Evolutionary conservation across 2,888 invertebrate genomes (phyloP).

Genomic region (Temnothorax ravouxi): DNA sequence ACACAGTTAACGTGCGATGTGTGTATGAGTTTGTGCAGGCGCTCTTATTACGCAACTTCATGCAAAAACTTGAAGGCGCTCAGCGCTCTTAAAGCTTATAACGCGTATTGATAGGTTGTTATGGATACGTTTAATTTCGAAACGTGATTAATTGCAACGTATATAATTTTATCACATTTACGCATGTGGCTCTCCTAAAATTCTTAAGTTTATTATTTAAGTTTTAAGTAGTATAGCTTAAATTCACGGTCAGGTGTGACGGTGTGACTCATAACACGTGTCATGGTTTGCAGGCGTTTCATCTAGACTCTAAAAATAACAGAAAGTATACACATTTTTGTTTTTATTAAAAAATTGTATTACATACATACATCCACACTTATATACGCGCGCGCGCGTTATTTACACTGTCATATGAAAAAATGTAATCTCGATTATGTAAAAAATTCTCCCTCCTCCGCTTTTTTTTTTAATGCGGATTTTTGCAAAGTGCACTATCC

Average conservation of each 20-base stretch:
- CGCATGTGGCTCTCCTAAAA: neutral
- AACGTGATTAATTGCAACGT: neutral
- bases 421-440: neutral
- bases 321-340: neutral
- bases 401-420: neutral
- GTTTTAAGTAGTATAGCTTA: neutral
- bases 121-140: neutral
- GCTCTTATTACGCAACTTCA: conserved; percentile 7
- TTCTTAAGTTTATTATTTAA: neutral
- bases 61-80: neutral
- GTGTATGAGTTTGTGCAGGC: neutral
- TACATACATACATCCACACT: too few relatives aligned
- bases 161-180: neutral
- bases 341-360: conserved; percentile 15
- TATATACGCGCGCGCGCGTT: neutral
- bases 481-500: neutral
- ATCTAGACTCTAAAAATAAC: neutral
- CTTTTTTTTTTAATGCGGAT: neutral
- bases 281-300: neutral
- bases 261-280: neutral
- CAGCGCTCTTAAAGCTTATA: neutral
- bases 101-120: neutral
- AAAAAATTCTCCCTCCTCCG: neutral
- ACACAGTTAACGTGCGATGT: too few relatives aligned
- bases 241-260: neutral